Evolutionary conservation across 2,888 invertebrate species (phyloP), one percentile per base, ranked within the genome.

Genomic region (Lasioglossum marginatum): DNA sequence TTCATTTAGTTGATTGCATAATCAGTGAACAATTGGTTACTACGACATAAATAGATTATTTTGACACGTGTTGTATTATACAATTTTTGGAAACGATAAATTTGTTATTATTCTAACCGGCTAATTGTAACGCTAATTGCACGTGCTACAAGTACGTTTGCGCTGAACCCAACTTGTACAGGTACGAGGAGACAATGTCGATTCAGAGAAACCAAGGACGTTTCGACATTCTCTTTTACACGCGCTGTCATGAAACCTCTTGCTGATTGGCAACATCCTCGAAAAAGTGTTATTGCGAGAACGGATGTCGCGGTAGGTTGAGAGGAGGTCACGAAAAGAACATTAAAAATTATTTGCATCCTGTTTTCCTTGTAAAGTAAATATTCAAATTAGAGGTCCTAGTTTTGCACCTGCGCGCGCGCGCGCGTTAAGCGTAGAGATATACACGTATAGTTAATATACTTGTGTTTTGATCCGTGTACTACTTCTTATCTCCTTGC

Each of bases 201-300:
- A 78, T 77, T 83, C 74, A 60, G 63, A 43, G 16, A 63, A 14
- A 57, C 79, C 87, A 87, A 87, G 87, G 87, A 48, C 87, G 23
- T 6, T 43, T 57, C 23, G 14, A 23, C 79, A 31, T 83, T 86
- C 87, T 80, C 83, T 76, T 74, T 60, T 85, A 57, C 19, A 63
- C 27, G 6, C 27, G 40, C 37, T 60, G 60, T 31, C 57, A 70
- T 14, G 77, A 75, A 87, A 86, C 79, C 74, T 66, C 78, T 86
- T 63, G 68, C 76, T 8, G 73, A 34, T 45, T 48, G 52, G 52
- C 70, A 60, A 57, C 37, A 48, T 75, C 8, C 14, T n/a, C 6
- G 23, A 16, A 57, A 77, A 14, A 27, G 45, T 37, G 57, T 40
- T 5, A 52, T 16, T 10, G 12, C 4, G n/a, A 31, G 16, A 37